Evolutionary conservation across 2,888 invertebrate species (phyloP).

Genomic region (Thysanoteuthis rhombus): DNA sequence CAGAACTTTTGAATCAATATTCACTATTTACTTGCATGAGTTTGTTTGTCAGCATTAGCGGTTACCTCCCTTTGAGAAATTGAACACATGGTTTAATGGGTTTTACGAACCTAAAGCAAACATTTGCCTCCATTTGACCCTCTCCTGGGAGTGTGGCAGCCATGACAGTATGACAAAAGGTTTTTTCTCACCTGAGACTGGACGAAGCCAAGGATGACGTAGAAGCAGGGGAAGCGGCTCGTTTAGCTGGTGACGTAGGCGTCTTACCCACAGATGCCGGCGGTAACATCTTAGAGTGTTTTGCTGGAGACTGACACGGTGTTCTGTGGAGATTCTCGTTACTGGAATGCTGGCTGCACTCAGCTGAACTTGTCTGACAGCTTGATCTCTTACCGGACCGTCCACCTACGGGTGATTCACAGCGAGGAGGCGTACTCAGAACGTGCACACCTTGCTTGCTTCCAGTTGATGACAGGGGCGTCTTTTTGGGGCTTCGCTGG

Average conservation of each 20-base stretch:
- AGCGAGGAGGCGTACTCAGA: neutral
- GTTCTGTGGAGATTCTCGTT: neutral
- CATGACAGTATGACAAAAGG: neutral
- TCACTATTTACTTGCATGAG: too few species aligned
- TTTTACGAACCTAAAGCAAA: too few species aligned
- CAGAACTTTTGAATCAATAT: too few species aligned
- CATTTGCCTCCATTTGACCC: too few species aligned
- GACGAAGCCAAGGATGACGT: conserved; percentile 13
- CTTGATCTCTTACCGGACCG: neutral
- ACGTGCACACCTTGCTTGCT: neutral
- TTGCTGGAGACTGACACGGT: neutral
- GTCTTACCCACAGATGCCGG: neutral
- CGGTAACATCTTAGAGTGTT: neutral
- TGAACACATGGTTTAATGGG: too few species aligned
- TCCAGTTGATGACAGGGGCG: neutral
- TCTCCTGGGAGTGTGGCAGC: too few species aligned
- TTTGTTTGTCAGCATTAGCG: too few species aligned
- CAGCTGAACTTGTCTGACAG: neutral
- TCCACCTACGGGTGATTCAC: neutral
- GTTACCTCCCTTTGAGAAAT: too few species aligned
- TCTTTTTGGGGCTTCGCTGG: neutral
- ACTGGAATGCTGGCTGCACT: neutral
- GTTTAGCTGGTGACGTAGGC: neutral
- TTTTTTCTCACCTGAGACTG: neutral
- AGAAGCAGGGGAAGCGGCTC: neutral